Evolutionary conservation across 1,140 invertebrate genomes (phyloP), one percentile per base, ranked within the genome.

Genomic region (Lepidurus apus): DNA sequence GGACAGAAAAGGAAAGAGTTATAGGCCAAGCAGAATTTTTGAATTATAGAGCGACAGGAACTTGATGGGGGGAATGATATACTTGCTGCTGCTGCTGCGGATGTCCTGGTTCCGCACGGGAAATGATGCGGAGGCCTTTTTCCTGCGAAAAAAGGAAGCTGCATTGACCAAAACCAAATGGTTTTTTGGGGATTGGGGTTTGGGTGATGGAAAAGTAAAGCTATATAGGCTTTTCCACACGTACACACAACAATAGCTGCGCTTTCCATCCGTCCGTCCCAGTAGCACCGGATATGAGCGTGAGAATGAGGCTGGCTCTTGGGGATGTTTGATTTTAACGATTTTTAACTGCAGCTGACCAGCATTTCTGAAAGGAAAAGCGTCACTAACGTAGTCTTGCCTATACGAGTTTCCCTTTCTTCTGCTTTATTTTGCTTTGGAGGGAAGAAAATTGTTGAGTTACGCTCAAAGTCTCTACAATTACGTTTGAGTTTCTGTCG

Each of bases 91-190:
- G 47, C 11, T 65, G 17, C 53, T 65, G 53, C 53, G 53, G 53
- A 65, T 65, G 53, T 65, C 53, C 53, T 65, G 53, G 53, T 65
- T 65, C 53, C 53, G 53, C 53, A 65, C 53, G 53, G 53, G 53
- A 65, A 65, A 65, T 65, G 53, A 65, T 65, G 53, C 53, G 21
- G n/a, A 17, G 53, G 53, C 53, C 53, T 65, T 65, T 65, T 65
- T 65, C 53, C 53, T 65, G 53, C 53, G 53, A 65, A 65, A 65
- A 65, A 65, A 65, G 53, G 53, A 21, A 65, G 21, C 53, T 65
- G 53, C 53, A 65, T 65, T 65, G 53, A 65, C 53, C 53, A 65
- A 65, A 65, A 21, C 9, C 53, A 65, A 65, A 65, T 17, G 53
- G 10, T 65, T 21, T 21, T 13, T 13, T 6, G 53, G 53, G 45